Evolutionary conservation across 2,113 vertebrate genomes (phyloP).

Genomic region (Campylomormyrus numenius): DNA sequence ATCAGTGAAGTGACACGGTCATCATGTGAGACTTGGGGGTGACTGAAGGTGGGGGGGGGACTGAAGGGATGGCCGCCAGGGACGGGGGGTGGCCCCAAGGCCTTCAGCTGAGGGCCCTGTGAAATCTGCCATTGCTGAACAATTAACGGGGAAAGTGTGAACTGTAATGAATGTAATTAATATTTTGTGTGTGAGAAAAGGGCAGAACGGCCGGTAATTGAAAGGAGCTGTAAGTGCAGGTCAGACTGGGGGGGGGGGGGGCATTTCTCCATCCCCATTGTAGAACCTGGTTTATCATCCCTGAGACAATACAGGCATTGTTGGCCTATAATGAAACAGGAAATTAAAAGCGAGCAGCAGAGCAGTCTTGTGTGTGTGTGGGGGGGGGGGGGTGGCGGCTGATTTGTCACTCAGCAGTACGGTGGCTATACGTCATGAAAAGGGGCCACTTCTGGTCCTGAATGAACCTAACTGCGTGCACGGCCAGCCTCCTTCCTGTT

Average conservation of each 20-base stretch:
- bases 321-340: neutral
- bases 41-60: conserved; percentile 3
- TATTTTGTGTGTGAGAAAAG: conserved; percentile 47
- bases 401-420: neutral
- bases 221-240: conserved; percentile 45
- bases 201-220: conserved; percentile 45
- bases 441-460: neutral
- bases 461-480: neutral
- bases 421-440: too few relatives aligned
- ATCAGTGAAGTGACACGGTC: neutral
- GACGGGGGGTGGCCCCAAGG: conserved; percentile 49
- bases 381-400: neutral
- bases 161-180: conserved; percentile 59
- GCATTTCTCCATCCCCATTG: neutral
- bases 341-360: neutral
- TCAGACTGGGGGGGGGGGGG: conserved; percentile 35
- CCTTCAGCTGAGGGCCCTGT: conserved; percentile 55
- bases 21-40: neutral
- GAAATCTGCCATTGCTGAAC: conserved; percentile 48
- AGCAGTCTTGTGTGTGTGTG: neutral
- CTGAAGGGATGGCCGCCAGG: conserved; percentile 23
- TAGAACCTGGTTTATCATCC: neutral
- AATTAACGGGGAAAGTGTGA: conserved; percentile 60
- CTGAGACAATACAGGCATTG: conserved; percentile 6
- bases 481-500: neutral